phyloP scores from a whole-genome alignment of 2,888 invertebrate species.

The Caenorhabditis sp. region DNA sequence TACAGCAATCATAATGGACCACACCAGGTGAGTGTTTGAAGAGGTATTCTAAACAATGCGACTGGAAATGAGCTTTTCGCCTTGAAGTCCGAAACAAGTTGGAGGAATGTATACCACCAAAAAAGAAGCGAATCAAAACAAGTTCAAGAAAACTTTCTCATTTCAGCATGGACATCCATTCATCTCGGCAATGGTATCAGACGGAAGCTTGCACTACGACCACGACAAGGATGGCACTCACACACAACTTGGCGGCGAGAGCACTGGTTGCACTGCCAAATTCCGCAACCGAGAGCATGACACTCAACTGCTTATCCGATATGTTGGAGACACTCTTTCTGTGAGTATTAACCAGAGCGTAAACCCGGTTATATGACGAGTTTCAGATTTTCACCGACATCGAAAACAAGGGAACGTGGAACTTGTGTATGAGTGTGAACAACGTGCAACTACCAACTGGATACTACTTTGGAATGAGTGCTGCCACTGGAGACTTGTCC shows the following conservation, averaged over 20 bases:
- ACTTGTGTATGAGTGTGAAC: constrained; percentile 92
- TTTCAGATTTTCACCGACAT: constrained; percentile 88
- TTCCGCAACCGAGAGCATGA: constrained; percentile 93
- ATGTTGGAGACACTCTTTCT: constrained; percentile 91
- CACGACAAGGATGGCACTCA: constrained; percentile 99
- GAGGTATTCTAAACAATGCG: too few relatives aligned
- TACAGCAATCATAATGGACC: constrained; percentile 99
- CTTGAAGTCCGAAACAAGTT: too few relatives aligned
- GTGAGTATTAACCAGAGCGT: too few relatives aligned
- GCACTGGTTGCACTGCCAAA: constrained; percentile 92
- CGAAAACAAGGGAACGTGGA: constrained; percentile 89
- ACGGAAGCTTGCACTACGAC: constrained; percentile 95
- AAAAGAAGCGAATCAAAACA: too few relatives aligned
- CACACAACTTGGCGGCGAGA: constrained; percentile 90
- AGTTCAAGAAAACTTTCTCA: neutral
- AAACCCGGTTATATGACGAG: too few relatives aligned
- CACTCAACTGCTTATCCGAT: constrained; percentile 93
- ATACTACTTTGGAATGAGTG: constrained; percentile 94
- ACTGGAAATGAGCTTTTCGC: too few relatives aligned
- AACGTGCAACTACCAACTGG: constrained; percentile 95
- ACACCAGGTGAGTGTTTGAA: constrained; percentile 90
- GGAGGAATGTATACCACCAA: too few relatives aligned
- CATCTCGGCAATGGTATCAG: constrained; percentile 98
- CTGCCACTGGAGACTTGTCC: constrained; percentile 96
- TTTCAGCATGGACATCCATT: constrained; percentile 97